Evolutionary conservation across 2,888 invertebrate species (phyloP).

Genomic region (Athalia circularis): DNA sequence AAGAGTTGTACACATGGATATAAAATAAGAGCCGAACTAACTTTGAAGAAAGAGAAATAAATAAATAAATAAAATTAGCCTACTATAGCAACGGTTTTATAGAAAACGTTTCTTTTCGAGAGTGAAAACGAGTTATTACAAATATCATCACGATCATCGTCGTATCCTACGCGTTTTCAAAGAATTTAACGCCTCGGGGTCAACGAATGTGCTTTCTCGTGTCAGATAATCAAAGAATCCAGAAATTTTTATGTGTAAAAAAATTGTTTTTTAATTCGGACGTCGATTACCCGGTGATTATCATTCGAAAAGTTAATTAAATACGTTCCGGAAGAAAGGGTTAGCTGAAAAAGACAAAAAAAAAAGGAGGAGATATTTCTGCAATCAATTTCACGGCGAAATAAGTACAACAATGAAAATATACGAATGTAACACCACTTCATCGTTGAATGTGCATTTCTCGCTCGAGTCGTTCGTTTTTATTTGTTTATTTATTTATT

Average conservation of each 20-base stretch:
- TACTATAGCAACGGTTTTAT: background rate
- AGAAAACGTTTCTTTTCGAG: constrained; percentile 41
- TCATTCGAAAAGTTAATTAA: too few species aligned
- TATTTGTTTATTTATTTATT: background rate
- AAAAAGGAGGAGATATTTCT: too few species aligned
- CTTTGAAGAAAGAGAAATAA: too few species aligned
- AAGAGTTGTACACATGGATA: too few species aligned
- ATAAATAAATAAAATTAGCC: background rate
- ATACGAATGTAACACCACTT: background rate
- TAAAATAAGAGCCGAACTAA: too few species aligned
- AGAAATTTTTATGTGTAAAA: background rate
- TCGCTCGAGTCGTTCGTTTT: background rate
- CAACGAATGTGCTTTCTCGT: constrained; percentile 40
- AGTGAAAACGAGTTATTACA: constrained; percentile 21
- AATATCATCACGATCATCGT: background rate
- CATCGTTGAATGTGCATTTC: background rate
- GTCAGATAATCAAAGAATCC: constrained; percentile 20
- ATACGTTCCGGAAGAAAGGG: too few species aligned
- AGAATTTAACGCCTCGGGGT: constrained; percentile 27
- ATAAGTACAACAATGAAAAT: too few species aligned
- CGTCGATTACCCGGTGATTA: too few species aligned
- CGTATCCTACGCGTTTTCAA: too few species aligned
- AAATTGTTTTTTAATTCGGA: too few species aligned
- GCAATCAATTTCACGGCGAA: too few species aligned
- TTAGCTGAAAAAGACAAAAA: too few species aligned